Evolutionary conservation across 2,888 invertebrate genomes (phyloP).

Genomic region (Oligia fasciuncula): DNA sequence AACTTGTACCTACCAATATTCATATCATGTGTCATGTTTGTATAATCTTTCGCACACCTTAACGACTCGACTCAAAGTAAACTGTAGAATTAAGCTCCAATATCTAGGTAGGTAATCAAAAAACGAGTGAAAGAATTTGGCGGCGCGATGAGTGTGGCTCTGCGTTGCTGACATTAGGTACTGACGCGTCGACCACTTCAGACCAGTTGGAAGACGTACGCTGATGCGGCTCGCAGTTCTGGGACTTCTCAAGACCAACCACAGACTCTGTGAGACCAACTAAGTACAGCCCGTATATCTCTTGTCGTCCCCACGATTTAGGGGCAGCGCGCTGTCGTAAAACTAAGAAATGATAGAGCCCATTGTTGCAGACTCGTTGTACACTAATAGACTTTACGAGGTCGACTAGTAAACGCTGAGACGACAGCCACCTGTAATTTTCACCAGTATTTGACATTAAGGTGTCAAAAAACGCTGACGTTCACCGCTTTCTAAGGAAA

Average conservation of each 20-base stretch:
- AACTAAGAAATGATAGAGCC: not conserved
- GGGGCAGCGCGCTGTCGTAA: not conserved
- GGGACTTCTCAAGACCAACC: not conserved
- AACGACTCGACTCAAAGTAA: not conserved
- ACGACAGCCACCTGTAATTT: not conserved
- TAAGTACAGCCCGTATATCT: not conserved
- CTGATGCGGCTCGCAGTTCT: not conserved
- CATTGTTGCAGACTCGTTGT: not conserved
- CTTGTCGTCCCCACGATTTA: not conserved
- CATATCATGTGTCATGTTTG: conserved; percentile 1
- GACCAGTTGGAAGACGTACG: not conserved
- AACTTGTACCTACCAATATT: not conserved
- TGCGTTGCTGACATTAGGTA: not conserved
- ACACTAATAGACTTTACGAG: not conserved
- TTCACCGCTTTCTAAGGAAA: not conserved
- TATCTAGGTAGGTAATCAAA: not conserved
- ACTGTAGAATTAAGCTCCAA: not conserved
- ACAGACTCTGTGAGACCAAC: no score
- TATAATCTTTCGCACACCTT: not conserved
- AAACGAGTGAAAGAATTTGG: not conserved
- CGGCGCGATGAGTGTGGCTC: not conserved
- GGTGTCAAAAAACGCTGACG: not conserved
- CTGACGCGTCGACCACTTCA: not conserved
- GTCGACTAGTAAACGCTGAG: not conserved
- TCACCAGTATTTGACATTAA: not conserved